phyloP scores from a whole-genome alignment of 35 echinoderm and acorn worm species.

The Anneissia japonica region DNA sequence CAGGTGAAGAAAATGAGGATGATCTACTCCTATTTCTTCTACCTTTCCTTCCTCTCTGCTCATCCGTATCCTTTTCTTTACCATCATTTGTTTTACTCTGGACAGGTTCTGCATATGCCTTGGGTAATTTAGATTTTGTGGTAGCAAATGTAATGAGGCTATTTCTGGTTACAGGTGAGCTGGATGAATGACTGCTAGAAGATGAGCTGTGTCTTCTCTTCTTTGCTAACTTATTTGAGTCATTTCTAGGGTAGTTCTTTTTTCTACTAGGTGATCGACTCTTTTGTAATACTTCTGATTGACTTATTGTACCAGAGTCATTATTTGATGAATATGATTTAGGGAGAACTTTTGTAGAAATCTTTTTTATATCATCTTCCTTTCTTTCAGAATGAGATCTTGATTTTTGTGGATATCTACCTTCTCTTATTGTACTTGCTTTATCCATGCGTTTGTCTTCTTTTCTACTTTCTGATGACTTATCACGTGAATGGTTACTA shows the following conservation, averaged over 20 bases:
- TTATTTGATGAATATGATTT: background rate
- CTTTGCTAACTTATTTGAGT: background rate
- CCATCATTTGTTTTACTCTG: background rate
- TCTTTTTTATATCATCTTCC: background rate
- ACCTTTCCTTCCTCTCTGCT: background rate
- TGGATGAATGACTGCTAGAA: background rate
- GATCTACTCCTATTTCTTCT: background rate
- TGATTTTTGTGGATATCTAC: too few relatives aligned
- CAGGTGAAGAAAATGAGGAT: background rate
- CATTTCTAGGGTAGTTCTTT: background rate
- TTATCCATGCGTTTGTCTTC: background rate
- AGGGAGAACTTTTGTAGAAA: background rate
- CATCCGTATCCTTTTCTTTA: background rate
- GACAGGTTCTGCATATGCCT: background rate
- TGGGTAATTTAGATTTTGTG: background rate
- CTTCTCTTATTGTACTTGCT: background rate
- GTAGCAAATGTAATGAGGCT: background rate
- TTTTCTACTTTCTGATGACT: background rate
- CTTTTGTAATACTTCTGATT: background rate
- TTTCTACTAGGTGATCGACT: background rate
- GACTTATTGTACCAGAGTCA: background rate
- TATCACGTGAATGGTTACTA: background rate
- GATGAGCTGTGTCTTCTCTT: background rate
- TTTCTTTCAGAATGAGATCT: background rate
- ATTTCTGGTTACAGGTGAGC: background rate